These are phyloP conservation scores for Apodemia duryi DNA, from an alignment of 2,888 invertebrate genomes.

Conservation along the genomic window DNA sequence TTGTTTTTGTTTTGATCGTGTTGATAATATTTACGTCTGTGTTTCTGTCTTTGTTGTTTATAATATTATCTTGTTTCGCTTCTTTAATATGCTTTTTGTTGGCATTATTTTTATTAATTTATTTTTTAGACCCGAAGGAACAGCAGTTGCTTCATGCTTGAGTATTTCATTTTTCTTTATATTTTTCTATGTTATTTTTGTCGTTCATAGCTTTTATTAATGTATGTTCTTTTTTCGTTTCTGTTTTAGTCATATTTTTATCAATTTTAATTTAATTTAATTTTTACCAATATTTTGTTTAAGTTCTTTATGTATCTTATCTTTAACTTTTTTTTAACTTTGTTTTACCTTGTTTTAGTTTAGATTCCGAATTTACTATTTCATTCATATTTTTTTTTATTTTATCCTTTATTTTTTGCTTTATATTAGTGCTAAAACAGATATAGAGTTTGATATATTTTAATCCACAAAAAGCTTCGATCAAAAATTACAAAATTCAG, in stretches of 20 bases:
- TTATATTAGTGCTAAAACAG: no score
- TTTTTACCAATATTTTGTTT: neutral
- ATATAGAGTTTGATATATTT: no score
- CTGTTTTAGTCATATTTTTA: neutral
- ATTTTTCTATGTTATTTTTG: neutral
- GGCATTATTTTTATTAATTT: slow-evolving; percentile 6
- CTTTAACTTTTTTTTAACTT: no score
- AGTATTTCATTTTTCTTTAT: neutral
- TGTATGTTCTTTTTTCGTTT: neutral
- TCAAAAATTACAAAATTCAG: no score
- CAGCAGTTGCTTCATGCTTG: neutral
- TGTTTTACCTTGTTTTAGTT: neutral
- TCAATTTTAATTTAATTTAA: neutral
- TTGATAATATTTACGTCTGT: no score
- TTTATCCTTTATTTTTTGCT: no score
- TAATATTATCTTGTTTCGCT: no score
- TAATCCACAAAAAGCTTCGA: no score
- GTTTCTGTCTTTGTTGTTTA: no score
- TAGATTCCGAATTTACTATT: neutral
- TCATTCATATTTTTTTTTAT: neutral
- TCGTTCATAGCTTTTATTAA: neutral
- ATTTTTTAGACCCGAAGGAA: neutral
- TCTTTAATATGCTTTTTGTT: neutral
- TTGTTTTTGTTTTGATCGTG: no score
- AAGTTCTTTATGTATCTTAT: neutral